These are phyloP conservation scores for Hoplostethus atlanticus DNA, from an alignment of 2,797 vertebrate species.

Conservation along the genomic window DNA sequence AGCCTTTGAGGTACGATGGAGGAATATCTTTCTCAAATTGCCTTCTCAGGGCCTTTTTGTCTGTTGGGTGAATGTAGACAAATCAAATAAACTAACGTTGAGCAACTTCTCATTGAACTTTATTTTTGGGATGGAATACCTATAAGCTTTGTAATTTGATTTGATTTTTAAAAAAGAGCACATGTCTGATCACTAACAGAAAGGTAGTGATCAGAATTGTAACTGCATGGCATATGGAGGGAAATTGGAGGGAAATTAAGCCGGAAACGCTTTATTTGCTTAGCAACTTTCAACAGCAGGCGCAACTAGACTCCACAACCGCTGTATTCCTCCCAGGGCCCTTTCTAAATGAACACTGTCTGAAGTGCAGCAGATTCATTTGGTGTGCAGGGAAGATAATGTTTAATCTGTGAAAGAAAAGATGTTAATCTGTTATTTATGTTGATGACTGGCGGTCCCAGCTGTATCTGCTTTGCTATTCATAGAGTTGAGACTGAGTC, in stretches of 20 bases:
- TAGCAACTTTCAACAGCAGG: conserved; percentile 27
- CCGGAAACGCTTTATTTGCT: conserved; percentile 48
- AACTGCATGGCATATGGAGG: conserved; percentile 44
- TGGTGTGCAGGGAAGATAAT: conserved; percentile 57
- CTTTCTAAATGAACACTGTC: conserved; percentile 34
- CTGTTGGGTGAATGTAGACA: conserved; percentile 14
- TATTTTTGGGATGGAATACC: conserved; percentile 11
- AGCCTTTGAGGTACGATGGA: not conserved
- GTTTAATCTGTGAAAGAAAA: conserved; percentile 75
- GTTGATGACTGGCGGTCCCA: conserved; percentile 66
- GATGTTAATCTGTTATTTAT: conserved; percentile 77
- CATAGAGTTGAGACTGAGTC: conserved; percentile 58
- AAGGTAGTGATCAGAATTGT: conserved; percentile 16
- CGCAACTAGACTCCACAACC: conserved; percentile 31
- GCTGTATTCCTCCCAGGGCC: conserved; percentile 14
- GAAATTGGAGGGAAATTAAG: conserved; percentile 36
- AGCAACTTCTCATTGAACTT: conserved; percentile 49
- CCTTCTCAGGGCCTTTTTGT: conserved; percentile 15
- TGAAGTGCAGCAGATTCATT: conserved; percentile 56
- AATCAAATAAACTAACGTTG: conserved; percentile 14
- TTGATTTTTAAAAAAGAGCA: conserved; percentile 22
- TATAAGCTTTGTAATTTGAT: conserved; percentile 34
- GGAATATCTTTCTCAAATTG: conserved; percentile 12
- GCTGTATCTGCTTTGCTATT: conserved; percentile 78
- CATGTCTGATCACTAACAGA: not conserved